A percentile compares a stretch with the other conserved stretches of the same genome.
Evolutionary conservation across 1,140 invertebrate genomes (phyloP).

Genomic region (Temnothorax curvispinosus): DNA sequence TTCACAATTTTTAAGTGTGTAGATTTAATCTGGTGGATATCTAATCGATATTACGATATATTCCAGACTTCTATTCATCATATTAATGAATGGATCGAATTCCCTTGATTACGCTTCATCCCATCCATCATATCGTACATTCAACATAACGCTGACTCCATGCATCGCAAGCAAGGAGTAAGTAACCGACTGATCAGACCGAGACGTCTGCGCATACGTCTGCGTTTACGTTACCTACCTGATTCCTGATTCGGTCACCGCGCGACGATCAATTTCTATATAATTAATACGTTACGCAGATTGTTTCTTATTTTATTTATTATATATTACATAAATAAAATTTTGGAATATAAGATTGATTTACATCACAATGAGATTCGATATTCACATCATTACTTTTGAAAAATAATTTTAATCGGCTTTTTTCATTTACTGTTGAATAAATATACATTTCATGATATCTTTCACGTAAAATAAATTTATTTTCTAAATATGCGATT

Average conservation of each 20-base stretch:
- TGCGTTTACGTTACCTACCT: no score
- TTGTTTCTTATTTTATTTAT: neutral
- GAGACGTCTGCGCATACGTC: neutral
- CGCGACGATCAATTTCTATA: neutral
- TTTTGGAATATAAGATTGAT: neutral
- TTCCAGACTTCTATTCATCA: conserved; percentile 1
- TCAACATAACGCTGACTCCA: conserved; percentile 3
- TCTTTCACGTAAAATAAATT: no score
- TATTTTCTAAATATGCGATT: neutral
- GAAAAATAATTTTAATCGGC: neutral
- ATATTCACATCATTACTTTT: neutral
- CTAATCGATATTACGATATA: neutral
- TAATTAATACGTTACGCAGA: neutral
- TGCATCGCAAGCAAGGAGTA: conserved; percentile 58
- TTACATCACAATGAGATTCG: neutral
- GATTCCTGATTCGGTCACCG: neutral
- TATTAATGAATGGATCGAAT: conserved; percentile 22
- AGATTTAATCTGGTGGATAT: neutral
- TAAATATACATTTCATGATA: neutral
- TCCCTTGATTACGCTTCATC: neutral
- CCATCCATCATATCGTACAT: conserved; percentile 13
- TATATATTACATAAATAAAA: no score
- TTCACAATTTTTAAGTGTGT: neutral
- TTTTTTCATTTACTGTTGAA: neutral
- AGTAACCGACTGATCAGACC: conserved; percentile 28